phyloP scores from a whole-genome alignment of 2,113 vertebrate species.

The Recurvirostra avosetta region DNA sequence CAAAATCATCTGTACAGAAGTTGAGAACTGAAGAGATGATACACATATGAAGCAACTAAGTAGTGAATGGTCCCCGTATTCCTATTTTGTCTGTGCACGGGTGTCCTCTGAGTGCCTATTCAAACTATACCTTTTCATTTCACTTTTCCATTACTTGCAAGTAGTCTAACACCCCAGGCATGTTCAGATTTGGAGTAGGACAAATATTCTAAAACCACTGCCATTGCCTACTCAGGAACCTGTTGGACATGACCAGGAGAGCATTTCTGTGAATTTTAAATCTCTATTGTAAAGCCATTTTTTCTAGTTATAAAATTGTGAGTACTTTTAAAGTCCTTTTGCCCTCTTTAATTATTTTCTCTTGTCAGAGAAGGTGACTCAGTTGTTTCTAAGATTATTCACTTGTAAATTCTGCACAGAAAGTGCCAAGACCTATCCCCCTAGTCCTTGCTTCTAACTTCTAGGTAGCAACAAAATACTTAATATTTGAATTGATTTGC shows the following conservation, averaged over 20 bases:
- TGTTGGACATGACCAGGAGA: not conserved
- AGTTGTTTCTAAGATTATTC: not conserved
- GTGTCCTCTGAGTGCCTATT: not conserved
- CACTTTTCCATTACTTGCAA: not conserved
- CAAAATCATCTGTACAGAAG: not conserved
- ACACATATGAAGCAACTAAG: not conserved
- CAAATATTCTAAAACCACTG: not conserved
- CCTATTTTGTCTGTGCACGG: not conserved
- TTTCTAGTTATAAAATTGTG: not conserved
- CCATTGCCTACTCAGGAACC: not conserved
- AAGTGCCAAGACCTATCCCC: not conserved
- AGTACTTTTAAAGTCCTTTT: not conserved
- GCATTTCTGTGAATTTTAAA: not conserved
- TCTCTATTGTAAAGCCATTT: not conserved
- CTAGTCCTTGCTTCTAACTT: not conserved
- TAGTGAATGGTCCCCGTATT: not conserved
- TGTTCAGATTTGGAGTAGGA: not conserved
- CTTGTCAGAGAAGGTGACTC: not conserved
- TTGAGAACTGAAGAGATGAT: not conserved
- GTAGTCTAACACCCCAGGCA: not conserved
- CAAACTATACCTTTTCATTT: not conserved
- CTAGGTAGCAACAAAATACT: not conserved
- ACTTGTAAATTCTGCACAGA: not conserved
- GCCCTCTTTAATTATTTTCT: not conserved
- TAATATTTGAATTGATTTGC: slow-evolving; percentile 29